Conservation (phyloP, 1,140 invertebrate species). For the Conopomorpha cramerella region DNA sequence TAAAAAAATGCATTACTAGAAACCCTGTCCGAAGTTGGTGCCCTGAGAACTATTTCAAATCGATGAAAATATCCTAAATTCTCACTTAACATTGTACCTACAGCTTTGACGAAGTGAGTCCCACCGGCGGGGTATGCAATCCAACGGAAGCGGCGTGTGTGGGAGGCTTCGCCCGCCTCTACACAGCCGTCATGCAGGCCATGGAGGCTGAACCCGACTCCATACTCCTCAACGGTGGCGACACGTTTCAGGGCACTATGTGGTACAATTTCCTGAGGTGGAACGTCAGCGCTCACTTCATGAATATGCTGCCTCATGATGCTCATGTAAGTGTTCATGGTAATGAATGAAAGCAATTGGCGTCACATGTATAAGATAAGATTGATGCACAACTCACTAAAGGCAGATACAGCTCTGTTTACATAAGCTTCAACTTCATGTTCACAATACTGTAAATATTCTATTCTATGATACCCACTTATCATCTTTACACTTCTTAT, state of each 20-base stretch:
- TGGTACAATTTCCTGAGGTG: slow-evolving; percentile 82
- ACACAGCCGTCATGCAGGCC: slow-evolving; percentile 60
- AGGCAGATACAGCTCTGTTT: neutral
- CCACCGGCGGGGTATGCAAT: slow-evolving; percentile 65
- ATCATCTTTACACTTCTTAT: neutral
- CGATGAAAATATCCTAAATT: slow-evolving; percentile 5
- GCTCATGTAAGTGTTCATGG: slow-evolving; percentile 69
- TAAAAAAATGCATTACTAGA: too few species aligned
- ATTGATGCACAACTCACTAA: neutral
- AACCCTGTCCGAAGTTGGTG: neutral
- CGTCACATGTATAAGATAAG: neutral
- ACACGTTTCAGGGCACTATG: slow-evolving; percentile 84
- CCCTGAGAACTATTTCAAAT: slow-evolving; percentile 1
- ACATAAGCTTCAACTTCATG: neutral
- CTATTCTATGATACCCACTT: neutral
- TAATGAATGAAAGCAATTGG: neutral
- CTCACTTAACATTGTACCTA: too few species aligned
- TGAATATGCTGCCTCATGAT: slow-evolving; percentile 77
- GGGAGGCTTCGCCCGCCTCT: slow-evolving; percentile 77
- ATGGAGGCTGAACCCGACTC: slow-evolving; percentile 65
- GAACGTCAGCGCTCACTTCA: slow-evolving; percentile 74
- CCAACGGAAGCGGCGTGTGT: slow-evolving; percentile 54
- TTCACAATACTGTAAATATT: neutral
- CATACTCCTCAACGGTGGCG: slow-evolving; percentile 80
- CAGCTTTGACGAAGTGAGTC: slow-evolving; percentile 75